These are phyloP conservation scores for Acronicta aceris DNA, from an alignment of 2,888 invertebrate species.

Conservation along the genomic window DNA sequence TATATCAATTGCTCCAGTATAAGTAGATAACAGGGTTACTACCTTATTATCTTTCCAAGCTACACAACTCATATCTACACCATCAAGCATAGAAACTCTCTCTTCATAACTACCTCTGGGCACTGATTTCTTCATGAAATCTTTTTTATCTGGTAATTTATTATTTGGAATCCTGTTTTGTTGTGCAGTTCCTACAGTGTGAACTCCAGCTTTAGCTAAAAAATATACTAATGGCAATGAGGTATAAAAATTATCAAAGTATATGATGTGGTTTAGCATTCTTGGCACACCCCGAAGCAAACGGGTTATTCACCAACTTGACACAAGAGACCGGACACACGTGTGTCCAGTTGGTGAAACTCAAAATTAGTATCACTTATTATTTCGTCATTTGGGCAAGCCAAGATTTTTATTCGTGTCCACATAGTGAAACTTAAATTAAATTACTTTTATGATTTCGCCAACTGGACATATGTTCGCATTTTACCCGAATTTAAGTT, in stretches of 20 bases:
- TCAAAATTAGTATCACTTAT: too few species aligned
- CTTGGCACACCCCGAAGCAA: conserved; percentile 44
- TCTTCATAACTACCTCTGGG: conserved; percentile 67
- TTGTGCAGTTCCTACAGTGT: conserved; percentile 62
- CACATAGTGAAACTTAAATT: too few species aligned
- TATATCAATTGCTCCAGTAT: too few species aligned
- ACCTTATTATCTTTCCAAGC: conserved; percentile 18
- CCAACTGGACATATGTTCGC: too few species aligned
- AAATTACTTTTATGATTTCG: too few species aligned
- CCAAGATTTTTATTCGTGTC: too few species aligned
- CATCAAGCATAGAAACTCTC: conserved; percentile 60
- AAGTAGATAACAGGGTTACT: too few species aligned
- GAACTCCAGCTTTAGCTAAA: conserved; percentile 61
- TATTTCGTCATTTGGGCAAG: too few species aligned
- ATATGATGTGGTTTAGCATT: conserved; percentile 48
- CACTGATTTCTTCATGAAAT: conserved; percentile 65
- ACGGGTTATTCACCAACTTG: too few species aligned
- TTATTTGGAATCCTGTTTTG: conserved; percentile 64
- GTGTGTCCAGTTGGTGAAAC: too few species aligned
- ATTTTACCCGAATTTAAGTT: too few species aligned
- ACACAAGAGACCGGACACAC: too few species aligned
- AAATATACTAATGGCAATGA: conserved; percentile 60
- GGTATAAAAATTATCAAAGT: conserved; percentile 65
- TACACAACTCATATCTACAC: conserved; percentile 22
- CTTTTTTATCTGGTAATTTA: conserved; percentile 64